Base-by-base conservation (phyloP, 2,888 invertebrate species). In the Lamproptera curius region DNA sequence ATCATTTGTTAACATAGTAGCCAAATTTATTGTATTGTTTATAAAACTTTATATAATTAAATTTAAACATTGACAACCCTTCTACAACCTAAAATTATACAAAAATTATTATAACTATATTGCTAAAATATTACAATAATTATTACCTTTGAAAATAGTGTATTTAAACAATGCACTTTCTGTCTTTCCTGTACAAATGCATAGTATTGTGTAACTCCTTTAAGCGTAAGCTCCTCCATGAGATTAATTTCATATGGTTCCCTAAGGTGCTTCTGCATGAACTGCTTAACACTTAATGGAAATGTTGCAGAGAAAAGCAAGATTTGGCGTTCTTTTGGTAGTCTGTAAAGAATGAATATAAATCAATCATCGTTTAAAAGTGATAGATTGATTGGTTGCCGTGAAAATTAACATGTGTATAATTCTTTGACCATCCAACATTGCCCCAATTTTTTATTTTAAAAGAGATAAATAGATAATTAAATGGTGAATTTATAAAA, bases 151-250 rank as follows among this genome's bases (percentile, higher is more conserved):
- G 99, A 98, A 91, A 99, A 99, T 67, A 99, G 91, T 70, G 99
- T 99, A 90, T 99, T 99, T 83, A 99, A 91, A 89, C 99, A 99
- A 88, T 99, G 99, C 65, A 99, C 99, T 90, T 99, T 99, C 87
- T 99, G 99, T 76, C 97, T 94, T 89, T 99, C 99, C 89, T 99
- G 99, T 57, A 99, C 99, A 90, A 98, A 99, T 71, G 99, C 99
- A 88, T 99, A 99, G 91, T 99, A 99, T 89, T 99, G 99, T 68
- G 99, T 99, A 59, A 99, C 98, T 79, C 99, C 99, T 83, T 99
- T 98, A 57, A 99, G 88, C 56, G 99, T 99, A 70, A 99, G 90
- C 84, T 99, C 99, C 76, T 99, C 99, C 99, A 99, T 99, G 73
- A 99, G 91, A 87, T 99, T 99, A 69, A 99, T 99, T 89, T 99